Evolutionary conservation across 2,797 vertebrate species (phyloP), one percentile per base, ranked within the genome.

Genomic region (Acanthopagrus latus): DNA sequence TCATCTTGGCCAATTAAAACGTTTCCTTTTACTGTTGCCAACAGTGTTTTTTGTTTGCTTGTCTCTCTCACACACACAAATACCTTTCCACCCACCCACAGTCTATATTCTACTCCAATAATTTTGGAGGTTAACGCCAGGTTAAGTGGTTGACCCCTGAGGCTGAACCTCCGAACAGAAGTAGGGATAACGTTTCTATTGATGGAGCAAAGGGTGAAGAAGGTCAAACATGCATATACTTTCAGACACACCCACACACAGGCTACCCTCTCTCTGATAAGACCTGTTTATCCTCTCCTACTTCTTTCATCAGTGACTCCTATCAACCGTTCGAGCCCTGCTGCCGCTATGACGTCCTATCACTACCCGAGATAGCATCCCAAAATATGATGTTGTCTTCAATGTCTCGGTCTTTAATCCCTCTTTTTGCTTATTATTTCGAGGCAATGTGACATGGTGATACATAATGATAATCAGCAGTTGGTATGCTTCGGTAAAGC

Each of bases 61-160:
- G 27, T 74, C 27, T 76, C 58, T 25, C 57, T 46, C 47, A 46
- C 51, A 59, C 64, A 74, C 66, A 77, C 63, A 60, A 38, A 38
- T 38, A 38, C 38, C 38, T 10, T 38, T 38, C 38, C 33, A 65
- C 29, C 47, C 82, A 52, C 69, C 56, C 23, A 29, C 51, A 18
- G 73, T 89, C 84, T 84, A 77, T 86, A 88, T 91, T 88, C 88
- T 84, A 81, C 78, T 66, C 71, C 46, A 68, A 64, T 83, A 50
- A 82, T 91, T 91, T 81, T 70, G 75, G 73, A 83, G 90, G 90
- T 91, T 92, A 91, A 93, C 46, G 14, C 67, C 76, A 77, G 92
- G 88, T 91, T 92, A 92, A 93, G 91, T 91, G 88, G 84, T 81
- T 86, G 81, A 91, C 86, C 87, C 38, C 79, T 70, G 16, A 76